Evolutionary conservation across 1,140 invertebrate genomes (phyloP).

Genomic region (Bombus superbus): DNA sequence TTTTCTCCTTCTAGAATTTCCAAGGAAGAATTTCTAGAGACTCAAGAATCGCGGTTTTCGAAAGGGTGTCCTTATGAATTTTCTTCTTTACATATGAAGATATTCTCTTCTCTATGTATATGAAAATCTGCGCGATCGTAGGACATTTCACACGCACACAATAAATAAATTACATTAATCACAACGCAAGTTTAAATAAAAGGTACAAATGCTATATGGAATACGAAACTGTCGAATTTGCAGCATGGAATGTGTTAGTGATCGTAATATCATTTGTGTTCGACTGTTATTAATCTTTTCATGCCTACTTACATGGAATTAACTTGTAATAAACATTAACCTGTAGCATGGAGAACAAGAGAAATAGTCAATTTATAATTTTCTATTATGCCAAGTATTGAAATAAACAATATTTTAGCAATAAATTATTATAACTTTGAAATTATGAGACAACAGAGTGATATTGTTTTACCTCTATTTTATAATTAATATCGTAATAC

Average conservation of each 20-base stretch:
- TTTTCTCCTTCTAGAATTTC: not conserved
- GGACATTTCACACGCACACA: constrained; percentile 35
- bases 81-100: not conserved
- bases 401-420: too few species aligned
- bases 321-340: too few species aligned
- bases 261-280: constrained; percentile 46
- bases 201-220: constrained; percentile 72
- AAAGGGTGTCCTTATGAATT: not conserved
- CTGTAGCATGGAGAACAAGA: too few species aligned
- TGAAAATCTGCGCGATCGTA: constrained; percentile 8
- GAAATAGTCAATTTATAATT: too few species aligned
- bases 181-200: constrained; percentile 61
- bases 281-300: constrained; percentile 14
- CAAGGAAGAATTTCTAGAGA: not conserved
- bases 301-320: not conserved
- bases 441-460: too few species aligned
- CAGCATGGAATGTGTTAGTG: constrained; percentile 68
- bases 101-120: too few species aligned
- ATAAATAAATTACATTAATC: constrained; percentile 68
- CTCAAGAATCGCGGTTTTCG: not conserved
- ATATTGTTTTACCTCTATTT: too few species aligned
- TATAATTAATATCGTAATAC: too few species aligned
- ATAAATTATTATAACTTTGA: too few species aligned
- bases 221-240: constrained; percentile 66
- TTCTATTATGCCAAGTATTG: too few species aligned